Evolutionary conservation across 1,140 invertebrate genomes (phyloP), one percentile per base, ranked within the genome.

Genomic region (Drosophila mojavensis): DNA sequence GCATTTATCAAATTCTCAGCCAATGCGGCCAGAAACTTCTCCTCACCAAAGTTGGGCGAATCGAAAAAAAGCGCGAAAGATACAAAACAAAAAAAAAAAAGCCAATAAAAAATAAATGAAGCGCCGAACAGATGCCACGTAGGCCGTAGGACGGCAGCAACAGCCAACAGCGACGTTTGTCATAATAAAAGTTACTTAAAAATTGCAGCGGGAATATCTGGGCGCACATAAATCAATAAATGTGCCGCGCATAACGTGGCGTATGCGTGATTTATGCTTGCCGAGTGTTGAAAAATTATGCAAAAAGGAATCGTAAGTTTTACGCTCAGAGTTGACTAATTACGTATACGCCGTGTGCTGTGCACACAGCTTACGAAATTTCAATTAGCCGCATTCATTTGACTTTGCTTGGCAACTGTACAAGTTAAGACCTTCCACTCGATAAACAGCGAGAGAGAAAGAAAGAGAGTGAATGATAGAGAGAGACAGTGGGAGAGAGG

Each of bases 231-330:
- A 72, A 72, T 72, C 61, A 72, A 72, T 72, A 28, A 55, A 55
- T 70, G 51, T 47, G 54, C n/a, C 26, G 53, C 36, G 55, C 36
- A 17, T n/a, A 55, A 78, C 51, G 50, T 15, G 65, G 59, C 75
- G 76, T 76, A 83, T 72, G 43, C 72, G 67, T 78, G 53, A 83
- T 83, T 61, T 75, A 71, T 71, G 20, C 39, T 17, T 51, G 43
- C 3, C 10, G 33, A 51, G 60, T 39, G 41, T 26, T 64, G 45
- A 64, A 71, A 71, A 51, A 56, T n/a, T 39, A 48, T 54, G 59
- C 9, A 47, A 33, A 58, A 64, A 61, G 9, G 20, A 15, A 61
- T 5, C 41, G n/a, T 11, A 36, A n/a, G 9, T 47, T 47, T 47
- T 47, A 17, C 15, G 6, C 24, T 7, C 6, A 3, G 5, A 28